Percentiles rank a stretch among this genome's conserved stretches.
Conservation (phyloP, 1,140 invertebrate species). For the Diprion similis region DNA sequence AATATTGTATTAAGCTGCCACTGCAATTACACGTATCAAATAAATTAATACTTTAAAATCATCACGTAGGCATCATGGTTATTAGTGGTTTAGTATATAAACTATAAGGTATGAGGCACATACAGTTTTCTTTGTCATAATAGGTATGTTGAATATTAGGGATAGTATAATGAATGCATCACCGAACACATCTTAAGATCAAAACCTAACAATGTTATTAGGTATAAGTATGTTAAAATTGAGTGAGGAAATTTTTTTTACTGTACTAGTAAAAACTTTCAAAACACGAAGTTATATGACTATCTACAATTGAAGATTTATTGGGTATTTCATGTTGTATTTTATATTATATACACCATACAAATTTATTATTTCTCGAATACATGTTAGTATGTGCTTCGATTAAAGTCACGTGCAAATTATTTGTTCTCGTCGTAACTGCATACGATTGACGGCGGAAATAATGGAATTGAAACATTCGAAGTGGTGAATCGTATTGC, state of each 20-base stretch:
- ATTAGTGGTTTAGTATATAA: constrained; percentile 20
- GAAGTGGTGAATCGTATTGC: background rate
- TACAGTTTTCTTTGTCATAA: constrained; percentile 33
- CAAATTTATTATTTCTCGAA: background rate
- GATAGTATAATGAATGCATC: constrained; percentile 23
- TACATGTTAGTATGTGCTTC: too few relatives aligned
- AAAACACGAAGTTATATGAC: constrained; percentile 32
- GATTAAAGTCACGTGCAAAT: background rate
- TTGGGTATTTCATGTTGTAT: background rate
- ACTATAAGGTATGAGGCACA: constrained; percentile 38
- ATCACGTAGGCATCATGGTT: constrained; percentile 29
- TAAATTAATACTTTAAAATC: constrained; percentile 43
- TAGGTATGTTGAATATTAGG: constrained; percentile 19
- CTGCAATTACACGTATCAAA: constrained; percentile 42
- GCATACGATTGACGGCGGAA: background rate
- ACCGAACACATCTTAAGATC: constrained; percentile 4
- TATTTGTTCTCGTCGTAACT: background rate
- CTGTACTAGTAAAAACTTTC: constrained; percentile 28
- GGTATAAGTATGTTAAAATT: constrained; percentile 34
- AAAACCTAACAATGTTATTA: constrained; percentile 17
- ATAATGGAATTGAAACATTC: background rate
- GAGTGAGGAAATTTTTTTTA: constrained; percentile 26
- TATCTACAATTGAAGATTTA: constrained; percentile 38
- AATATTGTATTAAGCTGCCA: constrained; percentile 44
- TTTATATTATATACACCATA: constrained; percentile 12